Percentiles rank a stretch among this genome's conserved stretches.
phyloP scores from a whole-genome alignment of 92 coral and sea anemone species.

The Pocillopora meandrina region DNA sequence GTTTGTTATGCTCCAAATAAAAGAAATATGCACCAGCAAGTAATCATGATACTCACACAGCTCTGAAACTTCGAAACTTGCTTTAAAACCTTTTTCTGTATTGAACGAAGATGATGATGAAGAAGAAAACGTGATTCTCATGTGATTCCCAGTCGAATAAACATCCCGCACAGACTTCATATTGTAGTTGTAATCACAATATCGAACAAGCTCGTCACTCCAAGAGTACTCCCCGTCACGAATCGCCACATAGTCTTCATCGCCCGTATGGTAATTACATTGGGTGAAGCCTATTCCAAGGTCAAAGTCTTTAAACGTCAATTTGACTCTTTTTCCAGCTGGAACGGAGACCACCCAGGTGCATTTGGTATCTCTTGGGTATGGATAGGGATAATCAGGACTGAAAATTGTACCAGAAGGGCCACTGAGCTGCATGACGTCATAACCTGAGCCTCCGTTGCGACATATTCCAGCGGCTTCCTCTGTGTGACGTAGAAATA shows the following conservation, averaged over 20 bases:
- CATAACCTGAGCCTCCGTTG: neutral
- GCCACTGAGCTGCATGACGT: neutral
- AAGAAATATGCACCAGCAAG: neutral
- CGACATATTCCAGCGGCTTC: constrained; percentile 27
- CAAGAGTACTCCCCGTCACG: neutral
- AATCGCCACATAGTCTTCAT: neutral
- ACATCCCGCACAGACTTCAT: too few relatives aligned
- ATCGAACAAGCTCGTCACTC: neutral
- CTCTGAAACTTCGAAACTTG: constrained; percentile 1
- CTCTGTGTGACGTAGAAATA: neutral
- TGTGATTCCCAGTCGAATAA: neutral
- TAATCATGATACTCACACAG: neutral
- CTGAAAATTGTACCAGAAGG: constrained; percentile 17
- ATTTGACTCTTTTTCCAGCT: constrained; percentile 12
- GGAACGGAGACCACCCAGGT: constrained; percentile 18
- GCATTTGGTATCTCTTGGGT: neutral
- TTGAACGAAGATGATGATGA: neutral
- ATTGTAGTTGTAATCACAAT: neutral
- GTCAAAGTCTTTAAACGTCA: constrained; percentile 1
- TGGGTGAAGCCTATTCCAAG: neutral
- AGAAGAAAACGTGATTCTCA: neutral
- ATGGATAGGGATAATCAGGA: constrained; percentile 10
- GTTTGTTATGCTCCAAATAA: too few relatives aligned
- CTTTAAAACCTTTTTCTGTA: neutral
- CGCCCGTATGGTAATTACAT: neutral